Base-by-base conservation (phyloP, 2,113 vertebrate genomes). In the Prionailurus viverrinus region DNA sequence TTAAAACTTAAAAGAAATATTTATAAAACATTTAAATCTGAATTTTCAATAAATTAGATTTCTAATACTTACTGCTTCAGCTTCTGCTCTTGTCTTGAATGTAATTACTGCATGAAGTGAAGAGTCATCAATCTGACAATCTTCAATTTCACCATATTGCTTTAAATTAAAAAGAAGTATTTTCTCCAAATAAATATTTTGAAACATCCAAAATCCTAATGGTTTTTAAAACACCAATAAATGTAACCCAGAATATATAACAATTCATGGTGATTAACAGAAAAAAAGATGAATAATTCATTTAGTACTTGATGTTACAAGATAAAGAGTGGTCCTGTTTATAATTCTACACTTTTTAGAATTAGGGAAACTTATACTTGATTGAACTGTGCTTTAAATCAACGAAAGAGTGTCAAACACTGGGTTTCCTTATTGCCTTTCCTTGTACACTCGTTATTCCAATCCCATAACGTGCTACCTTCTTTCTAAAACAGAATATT, bases 81-180 rank as follows among this genome's bases (percentile, higher is more conserved):
- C 99, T 98, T 99, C 99, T 71, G 99, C 99, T 98, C 99, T 99
- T 12, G 99, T 99, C 99, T 99, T 99, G 98, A 99, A 99, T 7
- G 99, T 99, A 98, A 99, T 99, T 98, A 99, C 98, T 0, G 99
- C 99, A 96, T 99, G 99, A 96, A 99, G 99, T 97, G 99, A 99
- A 95, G 98, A 99, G 91, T 99, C 99, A 95, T 99, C 99, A 96
- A 99, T 99, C 97, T 99, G 99, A 98, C 99, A 99, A 98, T 99
- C 99, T 99, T 99, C 99, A 97, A 99, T 99, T 98, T 99, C 99
- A 96, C 99, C 99, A 98, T 99, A 99, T 99, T 99, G 99, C 99
- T 99, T 99, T 97, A 99, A 98, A 98, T 96, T 98, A 97, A 79
- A 96, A 79, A 58, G 90, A 97, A 98, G 92, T 96, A 97, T 95